Percentiles rank a stretch among this genome's conserved stretches.
These are phyloP conservation scores for Cepphus grylle DNA, from an alignment of 2,113 vertebrate genomes.

Conservation along the genomic window DNA sequence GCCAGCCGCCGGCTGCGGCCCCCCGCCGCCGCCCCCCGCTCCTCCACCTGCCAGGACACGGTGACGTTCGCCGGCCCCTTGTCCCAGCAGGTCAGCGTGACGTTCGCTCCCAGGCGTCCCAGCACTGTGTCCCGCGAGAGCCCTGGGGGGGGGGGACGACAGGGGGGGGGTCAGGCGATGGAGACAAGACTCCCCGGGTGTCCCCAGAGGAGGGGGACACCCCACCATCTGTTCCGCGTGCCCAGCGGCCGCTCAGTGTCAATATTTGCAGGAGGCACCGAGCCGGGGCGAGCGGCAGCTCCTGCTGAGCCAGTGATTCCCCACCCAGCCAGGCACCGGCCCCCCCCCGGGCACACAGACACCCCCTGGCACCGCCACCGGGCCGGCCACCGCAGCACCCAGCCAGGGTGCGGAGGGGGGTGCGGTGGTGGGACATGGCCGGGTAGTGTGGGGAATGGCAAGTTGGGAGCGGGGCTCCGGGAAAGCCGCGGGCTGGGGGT, in stretches of 20 bases:
- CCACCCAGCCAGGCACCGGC: not conserved
- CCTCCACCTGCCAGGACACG: constrained; percentile 25
- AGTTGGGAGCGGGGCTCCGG: not conserved
- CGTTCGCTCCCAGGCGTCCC: not conserved
- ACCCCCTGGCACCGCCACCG: not conserved
- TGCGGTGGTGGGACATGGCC: not conserved
- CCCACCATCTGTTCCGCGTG: not conserved
- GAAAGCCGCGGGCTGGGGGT: not conserved
- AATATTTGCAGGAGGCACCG: not conserved
- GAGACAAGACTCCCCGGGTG: not conserved
- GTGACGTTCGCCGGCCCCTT: not conserved
- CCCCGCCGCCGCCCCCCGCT: fast-evolving
- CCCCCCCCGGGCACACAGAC: not conserved
- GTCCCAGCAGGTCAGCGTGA: constrained; percentile 43
- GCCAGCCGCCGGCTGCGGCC: fast-evolving
- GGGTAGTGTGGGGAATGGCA: no score
- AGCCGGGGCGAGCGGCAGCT: not conserved
- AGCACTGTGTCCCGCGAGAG: not conserved
- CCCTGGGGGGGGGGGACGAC: not conserved
- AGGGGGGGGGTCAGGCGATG: fast-evolving
- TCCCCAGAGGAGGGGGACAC: no score
- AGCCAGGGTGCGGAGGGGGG: not conserved
- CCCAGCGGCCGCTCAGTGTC: not conserved
- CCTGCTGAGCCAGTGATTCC: not conserved
- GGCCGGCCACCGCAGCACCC: not conserved